Percentiles rank a stretch among this genome's conserved stretches.
Conservation (phyloP, 2,888 invertebrate genomes). For the Lasioglossum villosulum region DNA sequence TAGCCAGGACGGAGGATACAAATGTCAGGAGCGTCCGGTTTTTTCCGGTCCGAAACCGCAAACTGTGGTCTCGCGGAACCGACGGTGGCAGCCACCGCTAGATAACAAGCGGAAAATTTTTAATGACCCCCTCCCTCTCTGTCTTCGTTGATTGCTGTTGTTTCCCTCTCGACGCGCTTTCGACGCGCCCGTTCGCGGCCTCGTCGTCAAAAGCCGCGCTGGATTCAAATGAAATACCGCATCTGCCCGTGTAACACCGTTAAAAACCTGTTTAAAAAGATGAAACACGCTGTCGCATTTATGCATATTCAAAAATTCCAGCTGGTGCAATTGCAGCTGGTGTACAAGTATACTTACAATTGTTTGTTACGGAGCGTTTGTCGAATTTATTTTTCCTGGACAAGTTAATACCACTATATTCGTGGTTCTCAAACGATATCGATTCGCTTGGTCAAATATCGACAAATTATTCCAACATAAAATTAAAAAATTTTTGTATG, state of each 20-base stretch:
- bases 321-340: neutral
- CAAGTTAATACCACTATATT: too few relatives aligned
- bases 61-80: constrained; percentile 14
- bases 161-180: neutral
- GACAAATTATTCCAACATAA: neutral
- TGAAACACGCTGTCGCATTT: neutral
- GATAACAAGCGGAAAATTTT: constrained; percentile 56
- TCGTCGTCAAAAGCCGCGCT: neutral
- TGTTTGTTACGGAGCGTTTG: neutral
- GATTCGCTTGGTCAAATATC: too few relatives aligned
- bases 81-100: neutral
- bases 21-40: neutral
- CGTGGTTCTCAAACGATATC: neutral
- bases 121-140: constrained; percentile 32
- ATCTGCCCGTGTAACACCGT: neutral
- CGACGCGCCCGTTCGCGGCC: neutral
- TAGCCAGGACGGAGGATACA: neutral
- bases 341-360: neutral
- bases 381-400: too few relatives aligned
- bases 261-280: neutral
- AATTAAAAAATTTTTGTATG: too few relatives aligned
- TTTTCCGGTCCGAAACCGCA: constrained; percentile 6
- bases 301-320: neutral
- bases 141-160: constrained; percentile 33
- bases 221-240: neutral